These are phyloP conservation scores for Gallinago paraguaiae DNA, from an alignment of 2,113 vertebrate genomes.

Conservation along the genomic window DNA sequence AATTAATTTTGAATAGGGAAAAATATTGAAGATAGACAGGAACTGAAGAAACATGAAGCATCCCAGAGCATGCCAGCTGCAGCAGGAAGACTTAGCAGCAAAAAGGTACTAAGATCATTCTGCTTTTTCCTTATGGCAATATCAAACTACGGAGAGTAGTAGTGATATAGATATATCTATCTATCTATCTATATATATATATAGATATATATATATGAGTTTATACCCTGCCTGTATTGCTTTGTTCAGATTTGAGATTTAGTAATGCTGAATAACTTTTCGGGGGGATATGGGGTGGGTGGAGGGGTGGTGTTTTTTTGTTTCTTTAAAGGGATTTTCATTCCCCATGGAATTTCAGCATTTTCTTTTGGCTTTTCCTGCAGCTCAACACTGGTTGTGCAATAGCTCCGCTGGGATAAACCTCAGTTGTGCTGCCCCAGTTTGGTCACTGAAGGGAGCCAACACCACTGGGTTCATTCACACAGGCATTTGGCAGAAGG, in stretches of 20 bases:
- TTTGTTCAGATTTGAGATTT: not conserved
- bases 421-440: not conserved
- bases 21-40: not conserved
- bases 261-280: not conserved
- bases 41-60: not conserved
- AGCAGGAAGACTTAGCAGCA: not conserved
- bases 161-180: not conserved
- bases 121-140: not conserved
- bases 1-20: not conserved
- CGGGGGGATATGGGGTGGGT: no score
- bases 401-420: not conserved
- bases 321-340: not conserved
- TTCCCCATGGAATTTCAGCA: not conserved
- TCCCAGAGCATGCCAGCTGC: no score
- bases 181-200: no score
- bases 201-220: not conserved
- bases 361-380: not conserved
- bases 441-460: not conserved
- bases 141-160: not conserved
- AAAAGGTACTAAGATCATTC: not conserved
- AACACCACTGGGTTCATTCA: not conserved
- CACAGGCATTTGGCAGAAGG: not conserved
- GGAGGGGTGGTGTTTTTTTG: no score
- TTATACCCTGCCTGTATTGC: not conserved
- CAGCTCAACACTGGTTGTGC: not conserved